phyloP scores from a whole-genome alignment of 1,140 invertebrate species.

The Calosoma granatense region DNA sequence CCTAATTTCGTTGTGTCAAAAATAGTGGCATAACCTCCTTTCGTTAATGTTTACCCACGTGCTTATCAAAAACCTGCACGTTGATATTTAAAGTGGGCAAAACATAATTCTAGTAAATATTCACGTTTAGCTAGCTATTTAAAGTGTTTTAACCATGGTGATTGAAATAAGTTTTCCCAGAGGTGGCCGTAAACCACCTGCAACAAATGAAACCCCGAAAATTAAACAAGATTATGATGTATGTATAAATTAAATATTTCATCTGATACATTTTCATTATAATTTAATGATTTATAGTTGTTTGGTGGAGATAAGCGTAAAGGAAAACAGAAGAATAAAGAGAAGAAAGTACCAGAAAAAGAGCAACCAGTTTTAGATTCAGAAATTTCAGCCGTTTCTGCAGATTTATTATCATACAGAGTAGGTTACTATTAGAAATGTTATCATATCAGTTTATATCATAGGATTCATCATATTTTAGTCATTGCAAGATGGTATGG shows the following conservation, averaged over 20 bases:
- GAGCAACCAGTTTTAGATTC: neutral
- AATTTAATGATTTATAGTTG: neutral
- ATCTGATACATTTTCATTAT: neutral
- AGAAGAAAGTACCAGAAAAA: neutral
- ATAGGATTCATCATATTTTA: constrained; percentile 29
- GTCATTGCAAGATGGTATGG: constrained; percentile 43
- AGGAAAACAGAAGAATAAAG: neutral
- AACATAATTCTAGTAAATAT: neutral
- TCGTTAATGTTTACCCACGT: no score
- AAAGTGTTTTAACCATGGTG: neutral
- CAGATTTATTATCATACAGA: neutral
- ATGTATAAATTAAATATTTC: neutral
- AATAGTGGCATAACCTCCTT: no score
- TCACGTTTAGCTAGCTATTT: neutral
- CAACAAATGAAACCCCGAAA: neutral
- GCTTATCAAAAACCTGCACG: no score
- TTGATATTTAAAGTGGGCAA: no score
- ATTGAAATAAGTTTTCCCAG: constrained; percentile 7
- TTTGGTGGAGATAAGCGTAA: neutral
- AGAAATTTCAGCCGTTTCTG: neutral
- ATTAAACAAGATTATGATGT: constrained; percentile 1
- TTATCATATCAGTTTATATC: constrained; percentile 10
- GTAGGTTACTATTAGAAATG: neutral
- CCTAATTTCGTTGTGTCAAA: no score
- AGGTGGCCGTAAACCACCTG: neutral